phyloP scores from a whole-genome alignment of 2,113 vertebrate genomes.

The Lampris incognitus region DNA sequence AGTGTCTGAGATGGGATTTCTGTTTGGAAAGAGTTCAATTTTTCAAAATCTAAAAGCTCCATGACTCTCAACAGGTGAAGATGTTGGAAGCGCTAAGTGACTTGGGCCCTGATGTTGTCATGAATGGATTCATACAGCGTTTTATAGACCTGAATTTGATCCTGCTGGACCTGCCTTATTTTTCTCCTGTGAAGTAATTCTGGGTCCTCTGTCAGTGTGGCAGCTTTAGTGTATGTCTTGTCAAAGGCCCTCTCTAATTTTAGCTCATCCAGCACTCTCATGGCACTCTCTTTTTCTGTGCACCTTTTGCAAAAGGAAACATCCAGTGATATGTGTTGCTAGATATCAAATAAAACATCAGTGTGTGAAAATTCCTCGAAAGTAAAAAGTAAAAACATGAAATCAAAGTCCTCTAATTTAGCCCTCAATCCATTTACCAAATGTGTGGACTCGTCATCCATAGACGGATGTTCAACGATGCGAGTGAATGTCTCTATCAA shows the following conservation, averaged over 20 bases:
- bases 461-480: neutral
- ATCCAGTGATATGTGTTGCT: slow-evolving; percentile 3
- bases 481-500: neutral
- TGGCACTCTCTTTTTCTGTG: no score
- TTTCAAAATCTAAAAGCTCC: slow-evolving; percentile 16
- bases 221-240: neutral
- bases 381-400: slow-evolving; percentile 13
- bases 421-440: neutral
- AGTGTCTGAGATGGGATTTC: neutral
- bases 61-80: neutral
- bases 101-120: no score
- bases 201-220: no score
- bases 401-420: slow-evolving; percentile 14
- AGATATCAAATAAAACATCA: slow-evolving; percentile 9
- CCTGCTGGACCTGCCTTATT: no score
- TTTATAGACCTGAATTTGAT: no score
- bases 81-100: no score
- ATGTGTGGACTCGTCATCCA: slow-evolving; percentile 3
- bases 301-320: neutral
- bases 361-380: neutral
- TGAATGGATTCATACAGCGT: no score
- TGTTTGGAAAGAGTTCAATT: neutral
- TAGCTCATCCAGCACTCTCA: neutral
- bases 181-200: no score
- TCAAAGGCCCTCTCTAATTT: slow-evolving; percentile 7